Base-by-base conservation (phyloP, 2,113 vertebrate genomes). In the Sorex araneus region DNA sequence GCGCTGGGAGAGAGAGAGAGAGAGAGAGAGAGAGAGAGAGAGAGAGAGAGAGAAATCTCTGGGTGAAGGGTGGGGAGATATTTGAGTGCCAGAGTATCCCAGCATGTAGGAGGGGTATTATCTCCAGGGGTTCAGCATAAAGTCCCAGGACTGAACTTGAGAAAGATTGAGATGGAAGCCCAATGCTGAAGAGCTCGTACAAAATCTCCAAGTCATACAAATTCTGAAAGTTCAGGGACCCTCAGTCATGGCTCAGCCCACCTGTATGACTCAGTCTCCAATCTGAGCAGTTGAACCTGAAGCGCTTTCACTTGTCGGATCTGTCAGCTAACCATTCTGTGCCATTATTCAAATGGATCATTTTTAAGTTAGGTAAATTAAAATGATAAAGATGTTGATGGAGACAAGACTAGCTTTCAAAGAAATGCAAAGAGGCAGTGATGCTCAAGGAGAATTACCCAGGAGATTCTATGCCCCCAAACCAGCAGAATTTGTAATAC, bases 381-480 rank as follows among this genome's bases (percentile, higher is more conserved):
- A 16, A 80, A 36, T 50, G 16, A 5, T 1, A 7, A 30, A 10
- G 57, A 50, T 36, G 34, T 12, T 21, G 63, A 43, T 1, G 4
- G 79, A 40, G 75, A 54, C 43, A 2, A 45, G 23, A 3, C n/a
- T 0, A 0, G 12, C 18, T 84, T 66, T n/a, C n/a, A 63, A 74
- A 82, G 70, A 57, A 9, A 67, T 3, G 19, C 6, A 3, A 5
- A 12, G 2, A 4, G 0, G 10, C 6, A 1, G 34, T 1, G 12
- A 9, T 8, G 1, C 7, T 66, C 30, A 2, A 13, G 21, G 19
- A 60, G 21, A 60, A 10, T 16, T 60, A 21, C 23, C 18, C 23
- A 23, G 6, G 13, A 50, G 47, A 50, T 50, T 50, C 47, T 50
- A 50, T 23, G 6, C 57, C 57, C 19, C 18, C 57, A 23, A 60